Evolutionary conservation across 37 sponge, comb jelly and placozoan species (phyloP), one percentile per base, ranked within the genome.

Genomic region (Lycopodina hypogea): DNA sequence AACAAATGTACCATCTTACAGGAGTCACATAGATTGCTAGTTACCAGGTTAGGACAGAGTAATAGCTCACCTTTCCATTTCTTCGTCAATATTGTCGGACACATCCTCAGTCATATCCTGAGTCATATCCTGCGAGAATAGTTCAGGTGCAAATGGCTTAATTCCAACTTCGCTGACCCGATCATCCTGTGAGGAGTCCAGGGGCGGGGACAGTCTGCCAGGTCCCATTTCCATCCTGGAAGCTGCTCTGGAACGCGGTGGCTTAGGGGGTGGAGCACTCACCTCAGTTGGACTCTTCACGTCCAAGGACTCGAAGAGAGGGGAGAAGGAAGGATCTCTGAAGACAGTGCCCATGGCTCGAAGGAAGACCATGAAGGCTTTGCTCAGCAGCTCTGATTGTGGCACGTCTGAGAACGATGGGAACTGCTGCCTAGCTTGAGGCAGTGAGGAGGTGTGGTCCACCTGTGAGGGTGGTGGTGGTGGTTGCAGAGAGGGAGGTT

Each of bases 331-430:
- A 9, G 84, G 84, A 33, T 83, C 84, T 12, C 50, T 39, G n/a
- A 76, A 68, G 1, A 83, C 38, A 0, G 21, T 58, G 28, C 61
- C 67, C 77, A 83, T 83, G 33, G 75, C 56, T 57, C 69, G 22
- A 3, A 83, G 7, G 48, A 83, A 83, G 24, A n/a, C 30, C 76
- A 76, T 76, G 59, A 83, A 83, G 23, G 76, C 84, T 14, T 76
- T 28, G 42, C 69, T 51, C 29, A 83, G 28, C 23, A 74, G 67
- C 2, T 74, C 56, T 19, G 83, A 36, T 6, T 65, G 83, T 1
- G 74, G 75, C 11, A 74, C 50, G 56, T 67, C 56, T 51, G 53
- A n/a, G 68, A 55, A 37, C 30, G 53, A 42, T 1, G 68, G 69
- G n/a, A 26, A 26, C 18, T 21, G 65, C 2, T 60, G 57, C 2